Evolutionary conservation across 1,140 invertebrate genomes (phyloP).

Genomic region (Cepaea nemoralis): DNA sequence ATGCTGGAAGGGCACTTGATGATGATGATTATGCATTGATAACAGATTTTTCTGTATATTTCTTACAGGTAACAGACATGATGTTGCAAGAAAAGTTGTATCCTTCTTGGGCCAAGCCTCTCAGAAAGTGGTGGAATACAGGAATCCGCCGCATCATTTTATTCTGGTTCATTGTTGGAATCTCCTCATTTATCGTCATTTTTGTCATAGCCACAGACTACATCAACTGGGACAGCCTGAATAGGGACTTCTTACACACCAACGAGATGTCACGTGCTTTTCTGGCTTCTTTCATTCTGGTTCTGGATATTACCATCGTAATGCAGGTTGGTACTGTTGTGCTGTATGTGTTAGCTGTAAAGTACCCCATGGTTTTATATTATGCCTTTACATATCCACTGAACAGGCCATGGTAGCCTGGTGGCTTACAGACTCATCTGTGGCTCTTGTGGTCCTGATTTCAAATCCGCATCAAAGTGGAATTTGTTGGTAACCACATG

Average conservation of each 20-base stretch:
- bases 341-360: constrained; percentile 17
- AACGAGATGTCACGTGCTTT: constrained; percentile 76
- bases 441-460: too few species aligned
- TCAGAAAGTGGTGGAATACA: constrained; percentile 72
- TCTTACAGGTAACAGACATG: constrained; percentile 75
- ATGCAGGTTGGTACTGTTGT: constrained; percentile 72
- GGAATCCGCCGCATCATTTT: constrained; percentile 73
- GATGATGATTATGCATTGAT: too few species aligned
- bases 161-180: constrained; percentile 74
- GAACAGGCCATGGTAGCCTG: too few species aligned
- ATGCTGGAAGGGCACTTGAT: too few species aligned
- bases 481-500: too few species aligned
- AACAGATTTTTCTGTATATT: too few species aligned
- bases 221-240: constrained; percentile 75
- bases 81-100: constrained; percentile 77
- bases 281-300: constrained; percentile 76
- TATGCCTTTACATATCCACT: too few species aligned
- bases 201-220: constrained; percentile 75
- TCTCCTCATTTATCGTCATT: constrained; percentile 73
- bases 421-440: too few species aligned
- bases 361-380: too few species aligned
- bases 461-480: too few species aligned
- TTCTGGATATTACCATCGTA: constrained; percentile 76
- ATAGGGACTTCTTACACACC: constrained; percentile 74
- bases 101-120: constrained; percentile 72